Evolutionary conservation across 2,113 vertebrate genomes (phyloP).

Genomic region (Sylvilagus bachmani): DNA sequence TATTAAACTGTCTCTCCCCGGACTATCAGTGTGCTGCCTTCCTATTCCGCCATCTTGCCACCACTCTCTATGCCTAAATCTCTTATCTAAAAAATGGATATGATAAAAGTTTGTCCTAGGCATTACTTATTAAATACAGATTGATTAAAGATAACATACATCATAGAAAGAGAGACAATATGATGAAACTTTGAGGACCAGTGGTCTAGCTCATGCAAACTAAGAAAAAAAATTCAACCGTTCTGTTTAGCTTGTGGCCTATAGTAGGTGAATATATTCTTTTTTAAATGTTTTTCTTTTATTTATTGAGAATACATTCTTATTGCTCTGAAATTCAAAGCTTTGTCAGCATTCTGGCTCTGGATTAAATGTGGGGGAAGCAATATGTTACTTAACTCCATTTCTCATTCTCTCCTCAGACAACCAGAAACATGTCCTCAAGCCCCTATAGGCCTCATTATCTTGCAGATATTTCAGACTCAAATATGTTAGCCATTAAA

Average conservation of each 20-base stretch:
- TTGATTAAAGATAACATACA: slow-evolving; percentile 6
- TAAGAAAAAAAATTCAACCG: neutral
- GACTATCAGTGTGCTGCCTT: too few relatives aligned
- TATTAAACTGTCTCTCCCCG: too few relatives aligned
- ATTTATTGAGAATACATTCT: neutral
- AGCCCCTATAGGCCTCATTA: slow-evolving; percentile 69
- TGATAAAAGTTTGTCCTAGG: neutral
- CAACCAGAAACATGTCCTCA: neutral
- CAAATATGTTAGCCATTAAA: slow-evolving; percentile 81
- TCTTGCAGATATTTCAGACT: slow-evolving; percentile 75
- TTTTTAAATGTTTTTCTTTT: too few relatives aligned
- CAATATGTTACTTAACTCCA: slow-evolving; percentile 42
- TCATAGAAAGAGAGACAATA: slow-evolving; percentile 18
- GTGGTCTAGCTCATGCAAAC: neutral
- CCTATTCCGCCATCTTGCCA: too few relatives aligned
- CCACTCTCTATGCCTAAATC: too few relatives aligned
- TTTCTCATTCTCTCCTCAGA: slow-evolving; percentile 62
- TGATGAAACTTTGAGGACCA: neutral
- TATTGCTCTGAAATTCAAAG: neutral
- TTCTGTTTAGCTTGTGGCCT: neutral
- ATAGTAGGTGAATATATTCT: neutral
- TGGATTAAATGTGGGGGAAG: neutral
- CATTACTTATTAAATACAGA: neutral
- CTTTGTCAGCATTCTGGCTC: slow-evolving; percentile 36
- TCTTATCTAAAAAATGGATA: neutral